Conservation (phyloP, 2,888 invertebrate genomes). For the Phortica okadai region DNA sequence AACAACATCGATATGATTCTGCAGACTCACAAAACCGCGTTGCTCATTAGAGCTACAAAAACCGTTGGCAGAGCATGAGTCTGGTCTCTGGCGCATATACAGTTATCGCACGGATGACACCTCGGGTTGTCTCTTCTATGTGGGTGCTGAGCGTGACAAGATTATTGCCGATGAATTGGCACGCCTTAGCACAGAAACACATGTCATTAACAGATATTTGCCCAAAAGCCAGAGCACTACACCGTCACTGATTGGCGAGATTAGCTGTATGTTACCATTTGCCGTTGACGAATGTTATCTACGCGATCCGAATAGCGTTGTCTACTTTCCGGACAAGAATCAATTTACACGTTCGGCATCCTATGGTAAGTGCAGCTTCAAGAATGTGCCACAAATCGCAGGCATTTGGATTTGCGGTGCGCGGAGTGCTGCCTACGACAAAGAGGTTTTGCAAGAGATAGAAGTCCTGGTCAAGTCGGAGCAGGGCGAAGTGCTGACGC, state of each 20-base stretch:
- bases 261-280: constrained; percentile 59
- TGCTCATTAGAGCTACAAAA: constrained; percentile 60
- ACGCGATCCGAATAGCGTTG: constrained; percentile 55
- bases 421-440: constrained; percentile 59
- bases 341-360: constrained; percentile 54
- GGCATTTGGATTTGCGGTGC: constrained; percentile 63
- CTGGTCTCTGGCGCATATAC: constrained; percentile 60
- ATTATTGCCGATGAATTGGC: constrained; percentile 52
- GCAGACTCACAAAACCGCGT: constrained; percentile 53
- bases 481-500: constrained; percentile 54
- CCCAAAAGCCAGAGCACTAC: background rate
- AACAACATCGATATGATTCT: background rate
- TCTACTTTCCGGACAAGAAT: constrained; percentile 55
- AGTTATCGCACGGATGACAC: constrained; percentile 50
- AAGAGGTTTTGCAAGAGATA: constrained; percentile 57
- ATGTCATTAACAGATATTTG: constrained; percentile 6
- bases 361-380: constrained; percentile 58
- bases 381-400: constrained; percentile 52
- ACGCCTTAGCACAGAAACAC: constrained; percentile 10
- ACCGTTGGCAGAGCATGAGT: constrained; percentile 50
- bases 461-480: constrained; percentile 56
- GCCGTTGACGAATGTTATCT: constrained; percentile 61
- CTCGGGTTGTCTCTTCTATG: constrained; percentile 58
- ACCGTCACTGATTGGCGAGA: constrained; percentile 47
- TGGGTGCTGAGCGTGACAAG: constrained; percentile 50